Percentiles rank a stretch among this genome's conserved stretches.
Conservation (phyloP, 2,888 invertebrate genomes). For the Tryphoninae sp. region DNA sequence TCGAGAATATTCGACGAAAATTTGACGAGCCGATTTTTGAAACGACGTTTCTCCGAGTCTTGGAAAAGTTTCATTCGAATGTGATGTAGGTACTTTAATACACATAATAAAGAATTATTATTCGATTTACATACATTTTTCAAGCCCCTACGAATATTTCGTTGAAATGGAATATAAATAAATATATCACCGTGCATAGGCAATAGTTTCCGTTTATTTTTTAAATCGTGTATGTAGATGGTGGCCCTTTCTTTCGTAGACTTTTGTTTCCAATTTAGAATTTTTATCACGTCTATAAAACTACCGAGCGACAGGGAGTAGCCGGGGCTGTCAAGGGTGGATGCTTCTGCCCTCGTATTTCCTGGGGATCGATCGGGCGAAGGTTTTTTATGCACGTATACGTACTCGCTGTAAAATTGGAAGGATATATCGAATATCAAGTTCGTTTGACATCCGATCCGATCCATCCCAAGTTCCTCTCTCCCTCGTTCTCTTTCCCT, state of each 20-base stretch:
- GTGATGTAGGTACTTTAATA: neutral
- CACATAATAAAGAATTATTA: neutral
- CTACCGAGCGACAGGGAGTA: slow-evolving; percentile 6
- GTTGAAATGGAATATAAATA: neutral
- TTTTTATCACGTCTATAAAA: slow-evolving; percentile 43
- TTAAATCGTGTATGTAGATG: neutral
- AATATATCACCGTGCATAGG: neutral
- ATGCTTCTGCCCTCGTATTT: slow-evolving; percentile 31
- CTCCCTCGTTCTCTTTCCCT: neutral
- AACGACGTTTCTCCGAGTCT: neutral
- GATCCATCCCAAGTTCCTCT: slow-evolving; percentile 6
- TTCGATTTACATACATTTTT: neutral
- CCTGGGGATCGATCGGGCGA: slow-evolving; percentile 30
- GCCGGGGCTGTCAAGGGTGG: slow-evolving; percentile 6
- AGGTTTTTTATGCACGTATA: slow-evolving; percentile 44
- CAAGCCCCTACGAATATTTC: neutral
- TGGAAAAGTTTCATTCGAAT: too few species aligned
- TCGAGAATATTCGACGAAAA: neutral
- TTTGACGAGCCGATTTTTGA: neutral
- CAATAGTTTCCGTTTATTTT: neutral
- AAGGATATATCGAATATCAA: slow-evolving; percentile 47
- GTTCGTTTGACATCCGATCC: slow-evolving; percentile 45
- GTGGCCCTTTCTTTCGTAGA: neutral
- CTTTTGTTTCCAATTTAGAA: slow-evolving; percentile 6
- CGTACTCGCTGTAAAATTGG: slow-evolving; percentile 44